A percentile compares a stretch with the other conserved stretches of the same genome.
These are phyloP conservation scores for Crotalus tigris DNA, from an alignment of 2,113 vertebrate species.

Conservation along the genomic window DNA sequence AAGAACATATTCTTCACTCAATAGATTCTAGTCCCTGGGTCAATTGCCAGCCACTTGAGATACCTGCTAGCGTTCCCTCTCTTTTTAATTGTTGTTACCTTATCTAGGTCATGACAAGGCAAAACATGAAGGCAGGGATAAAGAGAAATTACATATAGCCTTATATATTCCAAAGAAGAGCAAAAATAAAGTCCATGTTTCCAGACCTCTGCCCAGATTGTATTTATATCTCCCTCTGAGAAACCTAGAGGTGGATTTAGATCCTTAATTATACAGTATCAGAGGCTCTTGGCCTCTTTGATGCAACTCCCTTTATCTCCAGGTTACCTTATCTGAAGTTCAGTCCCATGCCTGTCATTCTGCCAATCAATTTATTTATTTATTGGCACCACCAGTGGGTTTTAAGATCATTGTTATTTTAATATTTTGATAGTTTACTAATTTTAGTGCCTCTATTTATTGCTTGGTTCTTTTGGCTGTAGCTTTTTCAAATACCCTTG, in stretches of 20 bases:
- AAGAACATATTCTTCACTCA: not conserved
- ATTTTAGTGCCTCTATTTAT: not conserved
- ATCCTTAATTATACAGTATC: not conserved
- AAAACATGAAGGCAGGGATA: not conserved
- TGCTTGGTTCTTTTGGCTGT: not conserved
- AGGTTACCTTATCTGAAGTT: not conserved
- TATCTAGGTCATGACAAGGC: not conserved
- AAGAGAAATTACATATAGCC: not conserved
- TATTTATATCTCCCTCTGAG: not conserved
- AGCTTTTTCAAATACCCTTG: not conserved
- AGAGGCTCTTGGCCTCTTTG: not conserved
- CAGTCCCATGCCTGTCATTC: not conserved
- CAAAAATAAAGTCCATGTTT: not conserved
- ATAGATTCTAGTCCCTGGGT: not conserved
- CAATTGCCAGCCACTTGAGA: not conserved
- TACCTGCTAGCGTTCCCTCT: not conserved
- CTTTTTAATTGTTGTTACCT: not conserved
- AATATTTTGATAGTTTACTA: not conserved
- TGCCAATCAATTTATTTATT: not conserved
- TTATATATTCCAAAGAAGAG: not conserved
- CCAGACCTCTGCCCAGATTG: not conserved
- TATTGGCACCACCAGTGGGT: not conserved
- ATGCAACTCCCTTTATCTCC: not conserved
- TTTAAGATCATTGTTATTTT: not conserved
- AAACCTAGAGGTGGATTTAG: not conserved